A percentile compares a stretch with the other conserved stretches of the same genome.
Conservation (phyloP, 2,113 vertebrate species). For the Indicator maculatus region DNA sequence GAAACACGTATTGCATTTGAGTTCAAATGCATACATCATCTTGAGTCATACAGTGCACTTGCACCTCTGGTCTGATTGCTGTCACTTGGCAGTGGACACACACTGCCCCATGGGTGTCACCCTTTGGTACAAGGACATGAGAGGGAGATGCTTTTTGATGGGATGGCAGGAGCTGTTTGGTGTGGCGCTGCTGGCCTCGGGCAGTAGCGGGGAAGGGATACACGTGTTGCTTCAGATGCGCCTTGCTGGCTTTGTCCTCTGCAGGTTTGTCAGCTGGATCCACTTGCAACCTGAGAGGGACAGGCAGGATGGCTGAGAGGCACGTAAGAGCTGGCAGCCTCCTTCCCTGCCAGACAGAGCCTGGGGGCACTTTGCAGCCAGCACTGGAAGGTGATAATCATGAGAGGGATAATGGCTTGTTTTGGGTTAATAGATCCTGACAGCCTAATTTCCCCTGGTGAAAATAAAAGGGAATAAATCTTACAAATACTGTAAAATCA, state of each 20-base stretch:
- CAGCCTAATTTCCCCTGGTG: constrained; percentile 72
- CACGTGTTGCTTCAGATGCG: rapidly evolving
- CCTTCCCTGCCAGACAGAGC: neutral
- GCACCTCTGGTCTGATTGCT: rapidly evolving
- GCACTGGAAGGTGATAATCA: constrained; percentile 17
- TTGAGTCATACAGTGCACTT: neutral
- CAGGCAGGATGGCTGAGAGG: neutral
- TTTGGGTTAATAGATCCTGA: constrained; percentile 69
- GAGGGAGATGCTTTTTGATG: neutral
- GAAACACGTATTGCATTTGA: neutral
- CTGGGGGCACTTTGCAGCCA: constrained; percentile 5
- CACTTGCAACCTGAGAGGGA: neutral
- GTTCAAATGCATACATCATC: neutral
- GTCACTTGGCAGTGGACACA: neutral
- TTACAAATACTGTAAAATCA: constrained; percentile 73
- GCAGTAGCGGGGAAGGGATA: neutral
- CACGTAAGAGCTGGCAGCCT: neutral
- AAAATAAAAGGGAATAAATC: constrained; percentile 73
- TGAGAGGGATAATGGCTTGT: constrained; percentile 68
- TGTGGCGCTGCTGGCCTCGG: rapidly evolving
- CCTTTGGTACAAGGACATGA: rapidly evolving
- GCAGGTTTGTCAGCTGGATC: neutral
- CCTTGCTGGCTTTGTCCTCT: neutral
- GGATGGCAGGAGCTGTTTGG: neutral
- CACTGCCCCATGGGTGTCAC: rapidly evolving